Evolutionary conservation across 2,888 invertebrate genomes (phyloP).

Genomic region (Nomada goodeniana): DNA sequence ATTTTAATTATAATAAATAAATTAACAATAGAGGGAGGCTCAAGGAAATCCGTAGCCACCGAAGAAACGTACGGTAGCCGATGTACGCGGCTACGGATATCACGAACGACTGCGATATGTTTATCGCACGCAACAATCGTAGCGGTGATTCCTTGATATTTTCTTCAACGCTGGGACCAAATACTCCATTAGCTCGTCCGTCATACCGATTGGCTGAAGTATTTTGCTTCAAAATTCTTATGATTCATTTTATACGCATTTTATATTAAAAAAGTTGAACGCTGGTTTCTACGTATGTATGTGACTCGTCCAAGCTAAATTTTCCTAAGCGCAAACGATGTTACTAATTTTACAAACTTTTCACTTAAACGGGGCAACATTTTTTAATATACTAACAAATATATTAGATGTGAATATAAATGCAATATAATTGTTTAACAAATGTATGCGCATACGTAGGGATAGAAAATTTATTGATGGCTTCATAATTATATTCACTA

Average conservation of each 20-base stretch:
- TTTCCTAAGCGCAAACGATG: neutral
- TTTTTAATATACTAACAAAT: neutral
- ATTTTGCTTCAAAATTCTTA: neutral
- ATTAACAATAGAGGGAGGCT: conserved; percentile 63
- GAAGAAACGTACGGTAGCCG: conserved; percentile 12
- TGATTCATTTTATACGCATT: neutral
- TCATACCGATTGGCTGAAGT: conserved; percentile 29
- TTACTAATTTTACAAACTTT: neutral
- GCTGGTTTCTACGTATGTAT: neutral
- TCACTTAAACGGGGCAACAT: neutral
- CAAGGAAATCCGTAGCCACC: conserved; percentile 64
- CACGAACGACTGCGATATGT: conserved; percentile 64
- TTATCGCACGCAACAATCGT: neutral
- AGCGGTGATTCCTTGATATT: conserved; percentile 25
- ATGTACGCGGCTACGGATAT: conserved; percentile 61
- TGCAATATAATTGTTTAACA: neutral
- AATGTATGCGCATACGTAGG: neutral
- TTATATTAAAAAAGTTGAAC: neutral
- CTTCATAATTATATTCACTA: neutral
- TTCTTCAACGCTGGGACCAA: neutral
- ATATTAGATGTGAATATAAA: neutral
- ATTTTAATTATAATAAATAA: conserved; percentile 35
- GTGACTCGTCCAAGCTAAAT: neutral
- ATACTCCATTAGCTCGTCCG: conserved; percentile 16
- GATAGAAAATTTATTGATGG: neutral